These are phyloP conservation scores for Drusus annulatus DNA, from an alignment of 1,140 invertebrate genomes.

Conservation along the genomic window DNA sequence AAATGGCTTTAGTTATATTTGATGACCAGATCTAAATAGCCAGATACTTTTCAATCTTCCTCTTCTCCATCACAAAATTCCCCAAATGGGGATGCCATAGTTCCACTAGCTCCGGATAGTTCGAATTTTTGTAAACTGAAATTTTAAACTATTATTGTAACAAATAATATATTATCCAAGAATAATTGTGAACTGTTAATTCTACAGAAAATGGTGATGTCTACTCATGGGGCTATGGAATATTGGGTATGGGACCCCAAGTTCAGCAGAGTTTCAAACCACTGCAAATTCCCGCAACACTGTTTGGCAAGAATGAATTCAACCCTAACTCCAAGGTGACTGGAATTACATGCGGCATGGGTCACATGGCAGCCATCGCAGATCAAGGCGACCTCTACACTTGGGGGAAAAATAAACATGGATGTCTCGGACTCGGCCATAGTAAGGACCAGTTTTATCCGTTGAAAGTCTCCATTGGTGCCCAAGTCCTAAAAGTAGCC, in stretches of 20 bases:
- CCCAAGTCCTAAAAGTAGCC: conserved; percentile 78
- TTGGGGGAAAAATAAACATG: conserved; percentile 91
- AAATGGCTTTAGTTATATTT: too few species aligned
- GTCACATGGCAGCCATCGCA: conserved; percentile 86
- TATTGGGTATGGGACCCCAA: conserved; percentile 90
- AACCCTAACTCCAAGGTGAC: conserved; percentile 78
- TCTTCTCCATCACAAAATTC: too few species aligned
- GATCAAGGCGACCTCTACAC: conserved; percentile 86
- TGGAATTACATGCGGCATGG: conserved; percentile 82
- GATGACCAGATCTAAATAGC: too few species aligned
- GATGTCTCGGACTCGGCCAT: conserved; percentile 87
- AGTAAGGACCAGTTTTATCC: conserved; percentile 90
- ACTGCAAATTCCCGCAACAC: conserved; percentile 79
- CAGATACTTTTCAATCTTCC: too few species aligned
- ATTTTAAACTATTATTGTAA: too few species aligned
- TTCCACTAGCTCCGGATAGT: too few species aligned
- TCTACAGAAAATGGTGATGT: conserved; percentile 84
- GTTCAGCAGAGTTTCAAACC: conserved; percentile 78
- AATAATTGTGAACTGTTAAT: conserved; percentile 42
- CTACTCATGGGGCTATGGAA: conserved; percentile 94
- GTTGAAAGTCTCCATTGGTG: conserved; percentile 85
- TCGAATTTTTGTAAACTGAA: too few species aligned
- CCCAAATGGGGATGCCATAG: too few species aligned
- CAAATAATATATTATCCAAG: too few species aligned
- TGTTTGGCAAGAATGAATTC: conserved; percentile 91